phyloP scores from a whole-genome alignment of 2,888 invertebrate species.

The Sesia bembeciformis region DNA sequence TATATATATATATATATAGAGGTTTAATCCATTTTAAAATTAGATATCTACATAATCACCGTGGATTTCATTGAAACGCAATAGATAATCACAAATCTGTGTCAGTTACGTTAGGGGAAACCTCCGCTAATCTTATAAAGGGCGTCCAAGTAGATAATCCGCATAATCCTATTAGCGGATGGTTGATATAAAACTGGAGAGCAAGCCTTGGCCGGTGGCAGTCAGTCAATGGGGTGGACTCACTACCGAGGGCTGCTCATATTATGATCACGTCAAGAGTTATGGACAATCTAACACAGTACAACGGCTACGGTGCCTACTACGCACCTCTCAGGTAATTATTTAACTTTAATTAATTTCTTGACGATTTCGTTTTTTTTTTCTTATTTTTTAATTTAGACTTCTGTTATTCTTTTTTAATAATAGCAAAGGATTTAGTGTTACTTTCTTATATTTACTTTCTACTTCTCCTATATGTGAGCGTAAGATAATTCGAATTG shows the following conservation, averaged over 20 bases:
- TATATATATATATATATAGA: no score
- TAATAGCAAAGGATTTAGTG: no score
- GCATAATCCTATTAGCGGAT: conserved; percentile 44
- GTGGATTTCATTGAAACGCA: background rate
- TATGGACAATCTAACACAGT: conserved; percentile 54
- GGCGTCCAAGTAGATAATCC: conserved; percentile 53
- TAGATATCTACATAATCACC: background rate
- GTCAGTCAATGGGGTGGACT: conserved; percentile 65
- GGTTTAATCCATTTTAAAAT: background rate
- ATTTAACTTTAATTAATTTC: background rate
- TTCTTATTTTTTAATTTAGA: no score
- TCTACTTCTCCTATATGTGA: no score
- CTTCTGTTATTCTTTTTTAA: no score
- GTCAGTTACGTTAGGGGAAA: conserved; percentile 35
- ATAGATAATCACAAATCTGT: conserved; percentile 42
- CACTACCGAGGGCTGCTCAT: conserved; percentile 66
- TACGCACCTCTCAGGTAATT: conserved; percentile 56
- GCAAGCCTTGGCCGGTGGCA: conserved; percentile 27
- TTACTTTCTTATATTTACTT: no score
- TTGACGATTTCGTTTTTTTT: no score
- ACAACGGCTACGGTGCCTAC: conserved; percentile 46
- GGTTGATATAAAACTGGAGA: conserved; percentile 46
- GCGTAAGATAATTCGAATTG: no score
- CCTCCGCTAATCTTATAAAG: conserved; percentile 61
- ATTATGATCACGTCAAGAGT: conserved; percentile 19